Evolutionary conservation across 2,888 invertebrate genomes (phyloP), one percentile per base, ranked within the genome.

Genomic region (Cyclophora albipunctata): DNA sequence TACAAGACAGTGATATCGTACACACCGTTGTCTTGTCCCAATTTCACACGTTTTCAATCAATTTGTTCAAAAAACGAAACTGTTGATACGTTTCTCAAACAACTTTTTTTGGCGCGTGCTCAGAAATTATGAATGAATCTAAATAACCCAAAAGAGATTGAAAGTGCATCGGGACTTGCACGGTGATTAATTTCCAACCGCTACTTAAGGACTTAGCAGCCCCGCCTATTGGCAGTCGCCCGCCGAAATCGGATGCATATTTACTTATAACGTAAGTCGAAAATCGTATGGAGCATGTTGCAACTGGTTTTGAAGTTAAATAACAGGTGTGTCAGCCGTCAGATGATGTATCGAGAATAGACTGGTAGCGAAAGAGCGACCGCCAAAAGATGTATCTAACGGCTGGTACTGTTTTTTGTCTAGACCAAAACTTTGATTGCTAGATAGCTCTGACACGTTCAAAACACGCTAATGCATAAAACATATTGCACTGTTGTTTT

Each of bases 91-190:
- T 46, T 45, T 42, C 58, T 51, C 62, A 61, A 58, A 55, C 57
- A 56, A 59, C 51, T 56, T 51, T 57, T 62, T 47, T 52, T 64
- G 61, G 66, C 57, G 54, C 60, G 51, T 53, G 55, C 41, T 55
- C 46, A 51, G 51, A 55, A 62, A 57, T 55, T 57, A 65, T 73
- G 73, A 77, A 81, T 81, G 81, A 78, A 78, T 69, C 65, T 66
- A 65, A 62, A 61, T 73, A 78, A 20, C 73, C 71, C 64, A 71
- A 79, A 69, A 64, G 78, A 84, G 79, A 85, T 77, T 72, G 85
- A 84, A 81, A 84, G 82, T 84, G 84, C 84, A 84, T 80, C 69
- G 61, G 66, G 64, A 65, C 68, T 57, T 80, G 75, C 76, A 77
- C 69, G 73, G 71, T 79, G 75, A 78, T 84, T 78, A 81, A 81